Evolutionary conservation across 2,113 vertebrate genomes (phyloP), one percentile per base, ranked within the genome.

Genomic region (Myxocyprinus asiaticus): DNA sequence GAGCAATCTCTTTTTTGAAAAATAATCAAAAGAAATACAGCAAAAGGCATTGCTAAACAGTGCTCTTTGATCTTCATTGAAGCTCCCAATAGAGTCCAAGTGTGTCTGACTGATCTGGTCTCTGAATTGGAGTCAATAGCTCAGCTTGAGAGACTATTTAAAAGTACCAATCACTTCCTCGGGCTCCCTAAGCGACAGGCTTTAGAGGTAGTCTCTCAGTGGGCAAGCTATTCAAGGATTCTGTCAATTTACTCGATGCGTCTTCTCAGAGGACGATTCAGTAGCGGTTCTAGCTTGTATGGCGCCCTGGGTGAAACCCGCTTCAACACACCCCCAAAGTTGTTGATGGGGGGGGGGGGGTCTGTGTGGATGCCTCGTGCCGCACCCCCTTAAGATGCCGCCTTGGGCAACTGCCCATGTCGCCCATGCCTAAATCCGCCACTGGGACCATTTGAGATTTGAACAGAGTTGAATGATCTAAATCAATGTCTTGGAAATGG

Each of bases 21-120:
- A 77, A 67, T 43, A 70, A 79, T 72, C 67, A 67, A 72, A 76
- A 43, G 59, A 53, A 51, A 14, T 62, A 9, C 12, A 80, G 67
- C 56, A 48, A 73, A 11, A 48, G 17, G 43, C 72, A 67, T 59
- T 65, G 59, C 43, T 50, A 10, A 15, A 69, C 15, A 9, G 43
- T 14, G 51, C 43, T 56, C 72, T 77, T 65, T 73, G 83, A 78
- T 80, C 81, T 80, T 69, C 33, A 78, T 77, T 67, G 77, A 79
- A 9, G 45, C 17, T 72, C 61, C 66, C 71, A 9, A 76, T 66
- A 71, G 79, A 66, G 53, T 69, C 50, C 67, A 71, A 77, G 58
- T 42, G 42, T 47, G 64, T 81, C 69, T 75, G 66, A 76, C 70
- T 76, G 17, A 75, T 71, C 65, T 7, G 61, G 42, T 76, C 53